Base-by-base conservation (phyloP, 1,140 invertebrate species). In the Andrena cerasifolii region DNA sequence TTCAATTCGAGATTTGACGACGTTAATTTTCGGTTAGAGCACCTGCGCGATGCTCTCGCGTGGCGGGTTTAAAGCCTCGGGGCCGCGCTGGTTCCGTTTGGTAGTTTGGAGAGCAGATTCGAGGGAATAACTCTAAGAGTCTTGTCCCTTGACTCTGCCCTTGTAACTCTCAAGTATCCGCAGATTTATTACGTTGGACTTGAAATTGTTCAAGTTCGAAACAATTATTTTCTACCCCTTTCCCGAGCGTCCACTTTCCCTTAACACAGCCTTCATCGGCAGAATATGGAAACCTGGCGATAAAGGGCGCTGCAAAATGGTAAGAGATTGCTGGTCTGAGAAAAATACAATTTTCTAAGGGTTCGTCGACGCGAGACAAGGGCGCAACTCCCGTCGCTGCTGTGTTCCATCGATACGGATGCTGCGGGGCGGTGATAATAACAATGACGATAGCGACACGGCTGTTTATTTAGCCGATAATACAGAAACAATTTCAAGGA, bases 401-500 rank as follows among this genome's bases (percentile, higher is more conserved):
- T 14, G 3, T n/a, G 18, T 72, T 72, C 26, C 40, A 61, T 36
- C 54, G 40, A 61, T 26, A 40, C 49, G n/a, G 68, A 72, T 33
- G 43, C 12, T 26, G 0, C 2, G 51, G 5, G 21, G 8, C 31
- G 43, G 51, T 12, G 31, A 51, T 72, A 72, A 72, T 72, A 49
- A 36, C 21, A 62, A 18, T 18, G 70, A 62, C 36, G 33, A 72
- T 62, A 51, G 28, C 31, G n/a, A 21, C 28, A 16, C 21, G 14
- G 54, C 26, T 49, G 56, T 62, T 72, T 62, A 31, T 72, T 72
- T 47, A 26, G 45, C 21, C 56, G 56, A 72, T 26, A 72, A 72
- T 63, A 63, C 21, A 51, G 56, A 72, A 72, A 72, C 43, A 72
- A 62, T 63, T 62, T 72, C 31, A 49, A 36, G 43, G 43, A 51